phyloP scores from a whole-genome alignment of 2,888 invertebrate genomes.

The Unio pictorum region DNA sequence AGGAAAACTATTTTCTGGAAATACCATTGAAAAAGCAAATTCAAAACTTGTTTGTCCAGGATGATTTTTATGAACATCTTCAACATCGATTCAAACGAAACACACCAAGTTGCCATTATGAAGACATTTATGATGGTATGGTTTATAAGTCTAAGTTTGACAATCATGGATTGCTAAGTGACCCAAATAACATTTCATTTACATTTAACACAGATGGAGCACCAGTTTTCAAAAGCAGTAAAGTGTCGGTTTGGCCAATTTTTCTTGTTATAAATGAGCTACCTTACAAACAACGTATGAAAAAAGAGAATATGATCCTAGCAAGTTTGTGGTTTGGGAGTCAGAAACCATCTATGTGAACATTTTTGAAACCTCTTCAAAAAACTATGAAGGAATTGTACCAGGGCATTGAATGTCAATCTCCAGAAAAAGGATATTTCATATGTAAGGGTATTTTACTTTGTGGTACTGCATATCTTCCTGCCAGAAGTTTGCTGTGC shows the following conservation, averaged over 20 bases:
- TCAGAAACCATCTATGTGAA: no score
- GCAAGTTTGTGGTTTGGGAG: no score
- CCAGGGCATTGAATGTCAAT: background rate
- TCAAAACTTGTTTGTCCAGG: no score
- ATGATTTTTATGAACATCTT: no score
- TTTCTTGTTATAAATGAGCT: slow-evolving; percentile 15
- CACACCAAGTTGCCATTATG: no score
- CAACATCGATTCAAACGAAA: no score
- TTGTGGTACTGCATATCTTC: slow-evolving; percentile 21
- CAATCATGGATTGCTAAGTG: background rate
- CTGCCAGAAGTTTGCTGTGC: slow-evolving; percentile 19
- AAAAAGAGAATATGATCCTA: no score
- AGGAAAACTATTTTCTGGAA: no score
- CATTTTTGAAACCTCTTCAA: no score
- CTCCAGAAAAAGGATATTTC: slow-evolving; percentile 9
- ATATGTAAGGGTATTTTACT: slow-evolving; percentile 13
- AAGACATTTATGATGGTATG: no score
- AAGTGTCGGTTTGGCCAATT: slow-evolving; percentile 18
- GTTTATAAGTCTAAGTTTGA: background rate
- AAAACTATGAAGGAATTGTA: no score
- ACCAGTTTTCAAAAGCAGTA: slow-evolving; percentile 17
- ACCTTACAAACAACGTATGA: slow-evolving; percentile 6
- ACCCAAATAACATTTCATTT: slow-evolving; percentile 11
- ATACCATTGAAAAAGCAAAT: no score
- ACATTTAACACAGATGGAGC: slow-evolving; percentile 16